phyloP scores from a whole-genome alignment of 2,797 vertebrate species.

The Paedocypris micromegethes region DNA sequence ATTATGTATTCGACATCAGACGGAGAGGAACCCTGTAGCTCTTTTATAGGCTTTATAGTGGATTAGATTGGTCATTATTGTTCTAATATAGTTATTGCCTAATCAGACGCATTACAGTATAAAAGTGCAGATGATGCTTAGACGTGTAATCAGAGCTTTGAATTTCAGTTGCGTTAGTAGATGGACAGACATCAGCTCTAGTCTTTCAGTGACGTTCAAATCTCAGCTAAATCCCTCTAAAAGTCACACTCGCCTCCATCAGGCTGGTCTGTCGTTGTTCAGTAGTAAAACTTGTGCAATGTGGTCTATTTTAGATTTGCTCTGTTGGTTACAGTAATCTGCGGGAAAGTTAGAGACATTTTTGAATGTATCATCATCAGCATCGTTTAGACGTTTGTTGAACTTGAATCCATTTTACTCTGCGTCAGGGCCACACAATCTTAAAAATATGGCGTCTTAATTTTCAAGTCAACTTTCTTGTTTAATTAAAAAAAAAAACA shows the following conservation, averaged over 20 bases:
- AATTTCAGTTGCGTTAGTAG: too few relatives aligned
- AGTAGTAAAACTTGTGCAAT: constrained; percentile 5
- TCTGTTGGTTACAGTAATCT: not conserved
- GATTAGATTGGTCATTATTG: not conserved
- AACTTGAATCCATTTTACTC: too few relatives aligned
- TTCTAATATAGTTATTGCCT: not conserved
- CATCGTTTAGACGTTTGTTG: too few relatives aligned
- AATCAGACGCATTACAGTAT: too few relatives aligned
- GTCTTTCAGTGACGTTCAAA: not conserved
- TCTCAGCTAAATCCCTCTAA: not conserved
- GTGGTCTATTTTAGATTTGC: constrained; percentile 38
- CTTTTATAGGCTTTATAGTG: constrained; percentile 17
- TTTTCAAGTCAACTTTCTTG: too few relatives aligned
- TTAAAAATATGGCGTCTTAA: too few relatives aligned
- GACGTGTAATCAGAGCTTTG: too few relatives aligned
- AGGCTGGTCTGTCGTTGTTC: not conserved
- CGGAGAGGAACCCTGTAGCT: constrained; percentile 1
- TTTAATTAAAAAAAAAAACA: too few relatives aligned
- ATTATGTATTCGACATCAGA: constrained; percentile 25
- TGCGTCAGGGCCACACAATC: too few relatives aligned
- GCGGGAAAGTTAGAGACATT: too few relatives aligned
- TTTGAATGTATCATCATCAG: too few relatives aligned
- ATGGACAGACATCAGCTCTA: not conserved
- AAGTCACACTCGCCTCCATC: not conserved
- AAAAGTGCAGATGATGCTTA: too few relatives aligned